Evolutionary conservation across 1,140 invertebrate species (phyloP).

Genomic region (Drosophila virilis): DNA sequence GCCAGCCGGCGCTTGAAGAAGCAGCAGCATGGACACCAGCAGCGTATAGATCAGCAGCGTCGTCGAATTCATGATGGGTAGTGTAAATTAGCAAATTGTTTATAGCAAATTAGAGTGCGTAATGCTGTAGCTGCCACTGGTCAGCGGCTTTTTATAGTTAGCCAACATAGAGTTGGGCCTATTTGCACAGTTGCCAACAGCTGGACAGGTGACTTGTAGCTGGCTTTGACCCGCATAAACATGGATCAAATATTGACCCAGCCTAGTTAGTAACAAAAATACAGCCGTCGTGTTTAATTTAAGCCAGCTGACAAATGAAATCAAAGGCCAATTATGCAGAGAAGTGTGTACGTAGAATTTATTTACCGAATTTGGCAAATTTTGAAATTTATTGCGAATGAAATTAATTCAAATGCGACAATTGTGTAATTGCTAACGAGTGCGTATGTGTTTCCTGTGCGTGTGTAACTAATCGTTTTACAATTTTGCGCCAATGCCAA

Average conservation of each 20-base stretch:
- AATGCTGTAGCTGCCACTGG: neutral
- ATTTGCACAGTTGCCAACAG: conserved; percentile 36
- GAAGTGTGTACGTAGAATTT: conserved; percentile 14
- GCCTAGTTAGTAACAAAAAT: neutral
- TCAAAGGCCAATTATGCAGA: conserved; percentile 32
- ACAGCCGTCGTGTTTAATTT: neutral
- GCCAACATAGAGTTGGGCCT: neutral
- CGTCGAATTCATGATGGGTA: conserved; percentile 35
- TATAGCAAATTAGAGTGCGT: neutral
- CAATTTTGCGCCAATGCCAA: conserved; percentile 15
- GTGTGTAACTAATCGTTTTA: conserved; percentile 23
- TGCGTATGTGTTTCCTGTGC: neutral
- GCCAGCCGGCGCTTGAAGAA: conserved; percentile 43
- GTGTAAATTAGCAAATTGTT: conserved; percentile 2
- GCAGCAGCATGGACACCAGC: conserved; percentile 44
- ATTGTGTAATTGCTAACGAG: conserved; percentile 17
- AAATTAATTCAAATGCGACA: conserved; percentile 24
- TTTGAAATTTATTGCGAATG: conserved; percentile 26
- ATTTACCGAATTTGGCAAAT: conserved; percentile 24
- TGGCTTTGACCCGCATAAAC: conserved; percentile 39
- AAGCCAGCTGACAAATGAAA: conserved; percentile 1
- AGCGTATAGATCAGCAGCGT: conserved; percentile 41
- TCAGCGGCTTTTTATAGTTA: conserved; percentile 27
- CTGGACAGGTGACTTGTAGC: conserved; percentile 6
- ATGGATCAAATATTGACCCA: conserved; percentile 13